These are phyloP conservation scores for Panagrolaimus sp. DNA, from an alignment of 1,140 invertebrate species.

Conservation along the genomic window DNA sequence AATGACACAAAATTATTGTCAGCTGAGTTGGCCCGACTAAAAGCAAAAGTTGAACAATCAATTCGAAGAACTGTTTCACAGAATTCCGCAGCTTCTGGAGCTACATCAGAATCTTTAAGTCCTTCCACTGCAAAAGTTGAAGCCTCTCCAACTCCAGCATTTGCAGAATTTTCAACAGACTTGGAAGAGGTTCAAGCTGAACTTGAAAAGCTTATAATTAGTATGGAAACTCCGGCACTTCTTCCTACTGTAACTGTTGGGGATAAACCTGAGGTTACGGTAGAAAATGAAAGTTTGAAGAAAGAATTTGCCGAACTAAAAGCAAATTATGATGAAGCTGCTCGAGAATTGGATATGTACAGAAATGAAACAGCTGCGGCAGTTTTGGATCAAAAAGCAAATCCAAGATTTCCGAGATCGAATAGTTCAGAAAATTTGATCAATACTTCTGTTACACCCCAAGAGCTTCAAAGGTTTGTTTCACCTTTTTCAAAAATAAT, in stretches of 20 bases:
- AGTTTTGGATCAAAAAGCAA: constrained; percentile 16
- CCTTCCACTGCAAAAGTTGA: neutral
- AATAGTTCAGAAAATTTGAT: constrained; percentile 30
- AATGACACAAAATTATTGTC: neutral
- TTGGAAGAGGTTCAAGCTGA: neutral
- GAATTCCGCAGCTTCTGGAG: too few species aligned
- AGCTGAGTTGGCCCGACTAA: neutral
- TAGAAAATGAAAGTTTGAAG: neutral
- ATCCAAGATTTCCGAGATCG: constrained; percentile 27
- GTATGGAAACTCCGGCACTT: neutral
- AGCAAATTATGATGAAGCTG: constrained; percentile 29
- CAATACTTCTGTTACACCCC: neutral
- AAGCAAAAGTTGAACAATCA: neutral
- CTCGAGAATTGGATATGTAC: constrained; percentile 33
- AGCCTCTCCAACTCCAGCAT: neutral
- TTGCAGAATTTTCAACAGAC: constrained; percentile 9
- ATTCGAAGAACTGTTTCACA: neutral
- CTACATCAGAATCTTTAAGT: neutral
- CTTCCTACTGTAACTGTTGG: neutral
- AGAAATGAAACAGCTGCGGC: constrained; percentile 33
- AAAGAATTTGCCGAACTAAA: neutral
- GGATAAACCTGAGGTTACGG: neutral
- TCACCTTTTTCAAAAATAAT: too few species aligned
- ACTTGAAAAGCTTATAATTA: neutral
- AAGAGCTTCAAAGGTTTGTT: constrained; percentile 29